A percentile compares a stretch with the other conserved stretches of the same genome.
Evolutionary conservation across 2,797 vertebrate genomes (phyloP).

Genomic region (Enteromius fasciolatus): DNA sequence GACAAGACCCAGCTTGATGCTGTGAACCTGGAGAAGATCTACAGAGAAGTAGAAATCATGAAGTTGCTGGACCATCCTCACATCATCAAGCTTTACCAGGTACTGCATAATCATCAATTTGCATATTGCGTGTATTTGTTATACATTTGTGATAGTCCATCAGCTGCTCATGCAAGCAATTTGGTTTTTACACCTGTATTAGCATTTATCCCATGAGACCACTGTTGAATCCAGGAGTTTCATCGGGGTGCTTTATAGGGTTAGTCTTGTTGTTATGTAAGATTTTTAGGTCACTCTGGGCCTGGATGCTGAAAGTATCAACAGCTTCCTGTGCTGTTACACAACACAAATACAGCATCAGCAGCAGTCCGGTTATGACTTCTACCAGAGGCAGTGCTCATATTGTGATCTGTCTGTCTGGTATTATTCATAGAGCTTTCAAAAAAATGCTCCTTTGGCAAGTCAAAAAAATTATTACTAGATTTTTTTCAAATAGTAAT

Average conservation of each 20-base stretch:
- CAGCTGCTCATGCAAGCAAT: background rate
- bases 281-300: conserved; percentile 46
- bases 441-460: background rate
- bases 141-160: background rate
- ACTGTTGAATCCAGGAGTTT: conserved; percentile 14
- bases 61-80: conserved; percentile 87
- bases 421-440: background rate
- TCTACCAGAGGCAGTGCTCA: background rate
- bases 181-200: background rate
- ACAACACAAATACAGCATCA: conserved; percentile 35
- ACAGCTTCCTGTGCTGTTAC: conserved; percentile 40
- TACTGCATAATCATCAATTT: conserved; percentile 51
- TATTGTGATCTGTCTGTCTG: conserved; percentile 13
- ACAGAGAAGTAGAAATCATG: conserved; percentile 88
- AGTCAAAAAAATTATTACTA: background rate
- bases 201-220: background rate
- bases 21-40: conserved; percentile 88
- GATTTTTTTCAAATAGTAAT: background rate
- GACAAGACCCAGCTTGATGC: conserved; percentile 88
- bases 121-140: background rate
- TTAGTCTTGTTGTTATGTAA: conserved; percentile 54
- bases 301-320: conserved; percentile 40
- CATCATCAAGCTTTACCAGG: conserved; percentile 89
- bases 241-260: conserved; percentile 20
- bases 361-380: conserved; percentile 16